These are phyloP conservation scores for Leptothorax acervorum DNA, from an alignment of 2,888 invertebrate species.

Conservation along the genomic window DNA sequence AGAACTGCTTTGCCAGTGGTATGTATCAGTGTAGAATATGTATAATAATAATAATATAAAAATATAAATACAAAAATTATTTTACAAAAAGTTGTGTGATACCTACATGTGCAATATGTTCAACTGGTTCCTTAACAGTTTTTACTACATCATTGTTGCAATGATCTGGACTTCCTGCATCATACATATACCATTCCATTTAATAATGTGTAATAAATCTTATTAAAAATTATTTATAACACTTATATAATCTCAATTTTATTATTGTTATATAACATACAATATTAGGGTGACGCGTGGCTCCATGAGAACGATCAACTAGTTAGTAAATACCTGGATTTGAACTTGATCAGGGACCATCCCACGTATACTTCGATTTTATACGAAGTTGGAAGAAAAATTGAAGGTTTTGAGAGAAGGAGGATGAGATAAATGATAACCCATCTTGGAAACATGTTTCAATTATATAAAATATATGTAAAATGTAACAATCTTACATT, in stretches of 20 bases:
- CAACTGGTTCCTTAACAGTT: constrained; percentile 63
- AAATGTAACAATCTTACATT: neutral
- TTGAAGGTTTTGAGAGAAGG: neutral
- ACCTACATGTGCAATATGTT: constrained; percentile 70
- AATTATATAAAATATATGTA: neutral
- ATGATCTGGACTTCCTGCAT: constrained; percentile 67
- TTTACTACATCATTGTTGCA: constrained; percentile 72
- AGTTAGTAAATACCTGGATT: neutral
- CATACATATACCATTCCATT: constrained; percentile 37
- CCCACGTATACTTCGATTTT: neutral
- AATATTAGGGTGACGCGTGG: neutral
- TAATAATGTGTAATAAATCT: neutral
- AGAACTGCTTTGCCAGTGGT: neutral
- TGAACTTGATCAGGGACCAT: too few species aligned
- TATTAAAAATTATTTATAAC: neutral
- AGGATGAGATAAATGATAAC: neutral
- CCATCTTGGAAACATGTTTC: neutral
- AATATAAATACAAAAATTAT: constrained; percentile 15
- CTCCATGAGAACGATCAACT: neutral
- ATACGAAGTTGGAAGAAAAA: neutral
- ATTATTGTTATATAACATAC: neutral
- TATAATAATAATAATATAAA: neutral
- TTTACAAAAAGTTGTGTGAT: neutral
- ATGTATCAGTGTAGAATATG: neutral
- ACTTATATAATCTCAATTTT: neutral